These are phyloP conservation scores for Chrysemys picta DNA, from an alignment of 2,113 vertebrate genomes.

Conservation along the genomic window DNA sequence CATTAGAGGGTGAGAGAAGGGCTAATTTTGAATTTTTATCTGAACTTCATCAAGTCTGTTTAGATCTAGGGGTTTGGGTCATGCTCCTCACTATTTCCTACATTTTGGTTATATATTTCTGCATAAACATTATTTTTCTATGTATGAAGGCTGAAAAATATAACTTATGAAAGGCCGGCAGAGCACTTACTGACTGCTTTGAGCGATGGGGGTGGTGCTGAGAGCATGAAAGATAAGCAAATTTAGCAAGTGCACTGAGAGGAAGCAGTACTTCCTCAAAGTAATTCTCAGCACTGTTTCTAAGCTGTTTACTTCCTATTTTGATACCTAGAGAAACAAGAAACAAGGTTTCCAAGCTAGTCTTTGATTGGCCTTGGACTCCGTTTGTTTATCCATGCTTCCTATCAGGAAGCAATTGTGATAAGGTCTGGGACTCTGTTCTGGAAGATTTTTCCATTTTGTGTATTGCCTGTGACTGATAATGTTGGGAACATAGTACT, in stretches of 20 bases:
- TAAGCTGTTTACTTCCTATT: slow-evolving; percentile 85
- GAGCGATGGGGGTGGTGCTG: slow-evolving; percentile 40
- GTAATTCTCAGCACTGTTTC: slow-evolving; percentile 84
- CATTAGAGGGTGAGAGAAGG: too few species aligned
- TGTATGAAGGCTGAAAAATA: slow-evolving; percentile 40
- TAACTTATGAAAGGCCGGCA: slow-evolving; percentile 4
- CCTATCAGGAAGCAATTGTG: slow-evolving; percentile 88
- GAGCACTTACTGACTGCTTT: not conserved
- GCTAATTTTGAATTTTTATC: not conserved
- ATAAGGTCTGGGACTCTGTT: slow-evolving; percentile 81
- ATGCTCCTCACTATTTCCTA: not conserved
- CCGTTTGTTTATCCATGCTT: slow-evolving; percentile 78
- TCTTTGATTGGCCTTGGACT: slow-evolving; percentile 73
- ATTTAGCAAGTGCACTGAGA: slow-evolving; percentile 69
- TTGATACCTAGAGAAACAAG: slow-evolving; percentile 82
- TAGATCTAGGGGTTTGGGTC: not conserved
- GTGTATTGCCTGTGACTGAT: slow-evolving; percentile 70
- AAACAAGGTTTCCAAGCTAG: slow-evolving; percentile 70
- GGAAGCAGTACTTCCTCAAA: slow-evolving; percentile 80
- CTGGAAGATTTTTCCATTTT: slow-evolving; percentile 77
- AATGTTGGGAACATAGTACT: slow-evolving; percentile 79
- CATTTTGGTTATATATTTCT: not conserved
- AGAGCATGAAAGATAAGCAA: slow-evolving; percentile 72
- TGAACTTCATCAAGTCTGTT: not conserved
- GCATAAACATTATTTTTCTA: not conserved